Evolutionary conservation across 2,797 vertebrate genomes (phyloP).

Genomic region (Karalla daura): DNA sequence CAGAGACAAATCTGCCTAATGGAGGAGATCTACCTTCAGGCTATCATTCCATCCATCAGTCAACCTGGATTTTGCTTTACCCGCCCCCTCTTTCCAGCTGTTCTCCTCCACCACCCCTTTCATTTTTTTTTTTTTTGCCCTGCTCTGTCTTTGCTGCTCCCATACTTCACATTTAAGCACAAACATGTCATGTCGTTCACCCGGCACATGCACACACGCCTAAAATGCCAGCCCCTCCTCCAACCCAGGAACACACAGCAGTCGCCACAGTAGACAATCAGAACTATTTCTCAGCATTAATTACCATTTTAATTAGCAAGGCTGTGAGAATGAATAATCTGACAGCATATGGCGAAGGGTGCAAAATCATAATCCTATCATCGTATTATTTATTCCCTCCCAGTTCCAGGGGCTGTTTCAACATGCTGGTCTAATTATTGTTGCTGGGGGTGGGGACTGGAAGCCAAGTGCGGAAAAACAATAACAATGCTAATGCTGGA

Average conservation of each 20-base stretch:
- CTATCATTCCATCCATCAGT: conserved; percentile 14
- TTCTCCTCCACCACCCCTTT: conserved; percentile 24
- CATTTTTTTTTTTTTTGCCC: neutral
- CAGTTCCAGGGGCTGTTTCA: conserved; percentile 64
- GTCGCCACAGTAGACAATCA: conserved; percentile 44
- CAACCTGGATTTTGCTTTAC: conserved; percentile 27
- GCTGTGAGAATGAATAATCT: conserved; percentile 76
- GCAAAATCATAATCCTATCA: conserved; percentile 79
- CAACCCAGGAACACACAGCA: conserved; percentile 29
- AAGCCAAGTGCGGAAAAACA: conserved; percentile 58
- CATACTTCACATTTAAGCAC: conserved; percentile 13
- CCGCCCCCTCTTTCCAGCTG: conserved; percentile 7
- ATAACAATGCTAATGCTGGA: conserved; percentile 73
- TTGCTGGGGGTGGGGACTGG: conserved; percentile 60
- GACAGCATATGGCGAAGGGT: conserved; percentile 72
- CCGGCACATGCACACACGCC: conserved; percentile 7
- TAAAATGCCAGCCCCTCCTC: conserved; percentile 8
- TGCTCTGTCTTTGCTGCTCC: conserved; percentile 11
- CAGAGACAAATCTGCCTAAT: conserved; percentile 29
- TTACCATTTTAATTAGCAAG: conserved; percentile 81
- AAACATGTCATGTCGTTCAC: conserved; percentile 16
- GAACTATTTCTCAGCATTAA: conserved; percentile 66
- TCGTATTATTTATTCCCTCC: conserved; percentile 69
- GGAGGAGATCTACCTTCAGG: conserved; percentile 27
- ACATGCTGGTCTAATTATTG: conserved; percentile 74